Base-by-base conservation (phyloP, 2,888 invertebrate species). In the Hypomecis punctinalis region DNA sequence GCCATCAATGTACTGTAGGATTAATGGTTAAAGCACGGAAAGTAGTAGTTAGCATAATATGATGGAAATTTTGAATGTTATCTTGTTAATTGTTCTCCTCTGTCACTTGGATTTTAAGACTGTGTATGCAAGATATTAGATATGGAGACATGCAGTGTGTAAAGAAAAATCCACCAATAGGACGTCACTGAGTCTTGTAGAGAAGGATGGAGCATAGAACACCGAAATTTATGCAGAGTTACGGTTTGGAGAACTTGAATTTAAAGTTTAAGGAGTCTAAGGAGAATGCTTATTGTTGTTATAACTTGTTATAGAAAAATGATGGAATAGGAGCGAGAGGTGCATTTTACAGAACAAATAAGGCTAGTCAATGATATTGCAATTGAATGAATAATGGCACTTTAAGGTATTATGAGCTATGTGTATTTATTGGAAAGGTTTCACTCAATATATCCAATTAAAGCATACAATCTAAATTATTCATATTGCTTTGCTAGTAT, bases 311-410 rank as follows among this genome's bases (percentile, higher is more conserved):
- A 51, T 47, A 36, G n/a, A 52, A 48, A 54, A 13, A 5, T 51
- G 40, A 52, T 42, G 3, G 46, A 57, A 67, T 72, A 70, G 33
- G 77, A 68, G 63, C 70, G 72, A 77, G 66, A 71, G 74, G 71
- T 77, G 78, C 78, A 76, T 79, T 81, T 78, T 80, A 75, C 63
- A 72, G 79, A 82, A 80, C 77, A 80, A 73, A 69, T 77, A 75
- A 83, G 77, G 78, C 89, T 89, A 89, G 89, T 89, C 89, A 88
- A 81, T 78, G 68, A 74, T 74, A 75, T 76, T 79, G 75, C 73
- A 76, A 73, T 73, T 66, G 68, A 46, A 58, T 61, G 63, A 64
- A 56, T 58, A 23, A 45, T 51, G 23, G 46, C n/a, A 23, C 42
- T 52, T 13, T 45, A 48, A 7, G 45, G 9, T 36, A 43, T 57